Percentiles rank a stretch among this genome's conserved stretches.
Conservation (phyloP, 2,888 invertebrate species). For the Trichacis sp. region DNA sequence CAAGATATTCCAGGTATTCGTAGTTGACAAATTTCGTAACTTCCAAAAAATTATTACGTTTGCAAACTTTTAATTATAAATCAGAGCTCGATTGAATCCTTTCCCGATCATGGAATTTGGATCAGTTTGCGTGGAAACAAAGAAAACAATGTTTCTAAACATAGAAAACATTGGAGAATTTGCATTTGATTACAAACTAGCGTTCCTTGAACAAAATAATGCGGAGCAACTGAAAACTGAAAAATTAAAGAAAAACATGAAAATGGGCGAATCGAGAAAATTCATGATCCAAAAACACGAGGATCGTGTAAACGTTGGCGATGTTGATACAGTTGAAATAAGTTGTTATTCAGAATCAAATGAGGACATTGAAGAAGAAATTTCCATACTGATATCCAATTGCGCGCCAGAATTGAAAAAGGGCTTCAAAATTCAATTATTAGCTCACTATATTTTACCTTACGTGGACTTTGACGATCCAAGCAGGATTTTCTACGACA, state of each 20-base stretch:
- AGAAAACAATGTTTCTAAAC: constrained; percentile 71
- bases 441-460: constrained; percentile 73
- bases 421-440: constrained; percentile 70
- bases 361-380: constrained; percentile 60
- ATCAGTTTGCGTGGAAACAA: constrained; percentile 71
- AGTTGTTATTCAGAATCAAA: constrained; percentile 60
- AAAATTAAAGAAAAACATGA: constrained; percentile 25
- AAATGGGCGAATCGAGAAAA: constrained; percentile 54
- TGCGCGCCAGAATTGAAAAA: constrained; percentile 69
- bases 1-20: constrained; percentile 45
- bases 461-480: constrained; percentile 73
- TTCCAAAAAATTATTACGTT: constrained; percentile 3
- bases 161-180: constrained; percentile 75
- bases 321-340: constrained; percentile 60
- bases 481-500: constrained; percentile 74
- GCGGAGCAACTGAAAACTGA: constrained; percentile 31
- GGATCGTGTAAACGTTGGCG: constrained; percentile 61
- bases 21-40: not conserved
- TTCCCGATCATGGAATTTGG: constrained; percentile 74
- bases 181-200: constrained; percentile 67
- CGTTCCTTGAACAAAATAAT: not conserved
- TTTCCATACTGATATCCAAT: constrained; percentile 64
- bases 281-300: constrained; percentile 63
- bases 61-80: constrained; percentile 9
- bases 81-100: constrained; percentile 75